phyloP scores from a whole-genome alignment of 2,113 vertebrate genomes.

The Notechis scutatus region DNA sequence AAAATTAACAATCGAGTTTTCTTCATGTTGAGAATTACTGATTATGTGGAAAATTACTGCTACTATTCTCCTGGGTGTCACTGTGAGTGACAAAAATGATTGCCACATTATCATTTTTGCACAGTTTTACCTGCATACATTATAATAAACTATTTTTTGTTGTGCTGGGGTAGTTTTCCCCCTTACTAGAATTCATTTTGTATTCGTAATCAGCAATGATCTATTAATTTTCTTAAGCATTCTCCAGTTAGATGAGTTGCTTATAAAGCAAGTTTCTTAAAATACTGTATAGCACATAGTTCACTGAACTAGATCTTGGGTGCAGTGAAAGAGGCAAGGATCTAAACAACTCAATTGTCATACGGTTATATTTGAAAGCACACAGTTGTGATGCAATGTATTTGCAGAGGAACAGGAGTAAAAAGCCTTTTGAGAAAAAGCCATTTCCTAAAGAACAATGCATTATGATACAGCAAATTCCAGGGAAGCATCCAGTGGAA shows the following conservation, averaged over 20 bases:
- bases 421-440: not conserved
- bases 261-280: constrained; percentile 5
- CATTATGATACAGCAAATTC: not conserved
- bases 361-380: not conserved
- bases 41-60: constrained; percentile 4
- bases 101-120: not conserved
- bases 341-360: not conserved
- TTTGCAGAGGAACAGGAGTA: not conserved
- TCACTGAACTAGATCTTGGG: constrained; percentile 6
- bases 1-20: constrained; percentile 9
- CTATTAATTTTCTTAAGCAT: constrained; percentile 1
- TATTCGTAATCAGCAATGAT: constrained; percentile 1
- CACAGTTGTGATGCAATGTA: not conserved
- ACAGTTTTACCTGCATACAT: constrained; percentile 7
- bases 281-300: not conserved
- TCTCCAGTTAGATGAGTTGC: constrained; percentile 4
- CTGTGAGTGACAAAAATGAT: constrained; percentile 9
- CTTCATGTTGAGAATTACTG: constrained; percentile 14
- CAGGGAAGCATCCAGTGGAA: not conserved
- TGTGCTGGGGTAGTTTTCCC: not conserved
- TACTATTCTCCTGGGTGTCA: not conserved
- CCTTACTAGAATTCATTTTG: not conserved
- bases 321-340: not conserved
- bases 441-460: not conserved
- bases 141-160: not conserved